Percentiles rank a stretch among this genome's conserved stretches.
Evolutionary conservation across 2,888 invertebrate species (phyloP).

Genomic region (Drosophila paracracens): DNA sequence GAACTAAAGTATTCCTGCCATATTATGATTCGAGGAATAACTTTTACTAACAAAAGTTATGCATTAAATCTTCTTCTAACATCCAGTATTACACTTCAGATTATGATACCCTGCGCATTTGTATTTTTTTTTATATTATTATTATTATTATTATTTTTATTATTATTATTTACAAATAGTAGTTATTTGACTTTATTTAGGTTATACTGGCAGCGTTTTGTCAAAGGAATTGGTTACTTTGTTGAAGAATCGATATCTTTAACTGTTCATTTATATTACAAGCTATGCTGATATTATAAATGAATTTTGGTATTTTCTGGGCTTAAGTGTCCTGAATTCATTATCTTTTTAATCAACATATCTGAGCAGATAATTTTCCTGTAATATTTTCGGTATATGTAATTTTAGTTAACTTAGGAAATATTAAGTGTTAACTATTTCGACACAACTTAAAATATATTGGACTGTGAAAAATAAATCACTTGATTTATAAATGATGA

Average conservation of each 20-base stretch:
- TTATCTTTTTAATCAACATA: not conserved
- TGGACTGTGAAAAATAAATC: not conserved
- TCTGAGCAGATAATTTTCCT: not conserved
- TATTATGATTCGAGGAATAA: not conserved
- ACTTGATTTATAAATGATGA: not conserved
- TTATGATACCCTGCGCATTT: not conserved
- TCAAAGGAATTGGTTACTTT: not conserved
- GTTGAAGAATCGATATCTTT: not conserved
- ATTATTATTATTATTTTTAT: too few relatives aligned
- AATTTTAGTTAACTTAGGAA: not conserved
- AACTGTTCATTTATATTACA: not conserved
- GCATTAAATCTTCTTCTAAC: not conserved
- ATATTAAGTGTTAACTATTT: not conserved
- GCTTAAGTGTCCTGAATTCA: not conserved
- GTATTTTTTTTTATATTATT: too few relatives aligned
- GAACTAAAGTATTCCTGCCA: not conserved
- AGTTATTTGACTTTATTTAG: too few relatives aligned
- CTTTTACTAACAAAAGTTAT: not conserved
- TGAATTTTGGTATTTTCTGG: rapidly evolving
- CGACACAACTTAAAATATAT: not conserved
- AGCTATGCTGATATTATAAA: not conserved
- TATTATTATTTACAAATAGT: not conserved
- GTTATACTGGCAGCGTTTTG: not conserved
- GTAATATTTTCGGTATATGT: not conserved
- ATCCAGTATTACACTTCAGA: not conserved